Percentiles rank a stretch among this genome's conserved stretches.
These are phyloP conservation scores for Sphinx pinastri DNA, from an alignment of 2,888 invertebrate species.

Conservation along the genomic window DNA sequence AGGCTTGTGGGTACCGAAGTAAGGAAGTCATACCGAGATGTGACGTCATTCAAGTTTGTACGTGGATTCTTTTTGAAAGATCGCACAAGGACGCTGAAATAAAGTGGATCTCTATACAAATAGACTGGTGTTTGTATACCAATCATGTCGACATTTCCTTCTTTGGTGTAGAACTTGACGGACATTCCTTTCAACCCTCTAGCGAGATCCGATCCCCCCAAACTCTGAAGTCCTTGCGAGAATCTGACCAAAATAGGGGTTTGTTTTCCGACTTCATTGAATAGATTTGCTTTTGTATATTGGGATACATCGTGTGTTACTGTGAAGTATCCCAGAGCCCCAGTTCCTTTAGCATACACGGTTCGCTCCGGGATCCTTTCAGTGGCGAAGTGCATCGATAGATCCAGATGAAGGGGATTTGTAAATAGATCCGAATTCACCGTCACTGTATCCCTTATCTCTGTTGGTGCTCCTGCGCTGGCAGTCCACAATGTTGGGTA, in stretches of 20 bases:
- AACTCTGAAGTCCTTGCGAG: conserved; percentile 84
- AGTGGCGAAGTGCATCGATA: conserved; percentile 89
- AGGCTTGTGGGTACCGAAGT: conserved; percentile 85
- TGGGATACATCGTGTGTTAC: conserved; percentile 90
- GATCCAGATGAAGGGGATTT: conserved; percentile 84
- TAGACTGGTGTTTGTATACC: conserved; percentile 84
- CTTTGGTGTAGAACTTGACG: conserved; percentile 54
- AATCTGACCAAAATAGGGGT: conserved; percentile 84
- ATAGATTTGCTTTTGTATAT: conserved; percentile 84
- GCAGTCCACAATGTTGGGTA: conserved; percentile 80
- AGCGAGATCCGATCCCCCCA: conserved; percentile 84
- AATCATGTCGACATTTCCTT: conserved; percentile 53
- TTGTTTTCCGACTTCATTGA: conserved; percentile 83
- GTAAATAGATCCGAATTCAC: conserved; percentile 51
- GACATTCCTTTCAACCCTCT: conserved; percentile 72
- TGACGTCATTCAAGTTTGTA: conserved; percentile 63
- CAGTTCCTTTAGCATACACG: conserved; percentile 96
- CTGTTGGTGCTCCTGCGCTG: conserved; percentile 89
- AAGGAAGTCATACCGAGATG: conserved; percentile 80
- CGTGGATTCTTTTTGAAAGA: conserved; percentile 82
- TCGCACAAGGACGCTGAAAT: conserved; percentile 81
- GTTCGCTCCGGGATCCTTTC: conserved; percentile 94
- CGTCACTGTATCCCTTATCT: conserved; percentile 80
- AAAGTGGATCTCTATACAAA: conserved; percentile 79
- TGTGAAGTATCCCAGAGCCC: conserved; percentile 91